Evolutionary conservation across 2,797 vertebrate species (phyloP).

Genomic region (Hydrophis major): DNA sequence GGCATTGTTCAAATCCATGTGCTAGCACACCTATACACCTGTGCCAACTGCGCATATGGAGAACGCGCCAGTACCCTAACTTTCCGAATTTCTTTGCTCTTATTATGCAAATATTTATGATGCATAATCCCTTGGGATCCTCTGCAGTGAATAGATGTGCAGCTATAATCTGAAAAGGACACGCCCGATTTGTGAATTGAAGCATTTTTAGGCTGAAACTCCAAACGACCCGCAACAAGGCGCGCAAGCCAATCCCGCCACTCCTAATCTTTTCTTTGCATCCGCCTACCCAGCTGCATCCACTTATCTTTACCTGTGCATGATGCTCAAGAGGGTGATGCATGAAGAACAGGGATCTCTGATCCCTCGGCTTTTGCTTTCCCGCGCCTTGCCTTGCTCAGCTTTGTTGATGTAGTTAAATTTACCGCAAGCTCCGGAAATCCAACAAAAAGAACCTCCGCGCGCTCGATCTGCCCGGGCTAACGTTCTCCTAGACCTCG

Average conservation of each 20-base stretch:
- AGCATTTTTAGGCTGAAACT: background rate
- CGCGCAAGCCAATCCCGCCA: background rate
- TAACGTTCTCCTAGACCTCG: background rate
- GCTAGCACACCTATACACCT: no score
- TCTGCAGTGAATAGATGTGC: background rate
- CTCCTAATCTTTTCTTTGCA: no score
- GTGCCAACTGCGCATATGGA: background rate
- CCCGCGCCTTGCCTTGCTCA: background rate
- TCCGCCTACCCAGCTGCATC: background rate
- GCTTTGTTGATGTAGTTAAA: background rate
- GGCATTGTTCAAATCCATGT: background rate
- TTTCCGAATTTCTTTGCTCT: background rate
- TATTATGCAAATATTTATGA: background rate
- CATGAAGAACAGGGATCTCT: background rate
- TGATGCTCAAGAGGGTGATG: conserved; percentile 30
- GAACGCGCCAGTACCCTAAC: background rate
- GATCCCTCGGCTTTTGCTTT: background rate
- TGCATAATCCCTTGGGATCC: background rate
- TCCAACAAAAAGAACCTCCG: conserved; percentile 19
- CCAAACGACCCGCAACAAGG: background rate
- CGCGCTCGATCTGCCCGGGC: conserved; percentile 7
- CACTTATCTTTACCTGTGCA: conserved; percentile 62
- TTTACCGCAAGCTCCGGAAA: conserved; percentile 2
- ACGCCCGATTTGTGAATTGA: no score
- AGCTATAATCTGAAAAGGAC: background rate